phyloP scores from a whole-genome alignment of 2,888 invertebrate species.

The Epinotia nisella region DNA sequence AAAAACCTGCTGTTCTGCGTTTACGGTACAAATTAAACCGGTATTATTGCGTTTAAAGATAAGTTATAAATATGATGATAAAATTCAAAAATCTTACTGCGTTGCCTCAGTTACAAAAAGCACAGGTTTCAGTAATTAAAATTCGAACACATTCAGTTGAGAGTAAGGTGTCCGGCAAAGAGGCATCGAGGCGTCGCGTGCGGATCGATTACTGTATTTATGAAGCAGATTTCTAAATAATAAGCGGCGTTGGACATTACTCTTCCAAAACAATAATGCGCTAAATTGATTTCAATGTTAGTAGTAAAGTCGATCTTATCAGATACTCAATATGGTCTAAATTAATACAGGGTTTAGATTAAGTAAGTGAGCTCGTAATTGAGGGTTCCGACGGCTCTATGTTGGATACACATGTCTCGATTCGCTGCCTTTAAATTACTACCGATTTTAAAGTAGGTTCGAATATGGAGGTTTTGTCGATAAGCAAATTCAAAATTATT shows the following conservation, averaged over 20 bases:
- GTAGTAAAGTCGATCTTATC: neutral
- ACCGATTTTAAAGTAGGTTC: neutral
- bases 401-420: slow-evolving; percentile 49
- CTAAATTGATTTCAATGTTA: neutral
- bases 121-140: neutral
- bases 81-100: neutral
- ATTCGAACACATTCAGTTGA: slow-evolving; percentile 34
- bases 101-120: neutral
- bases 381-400: slow-evolving; percentile 65
- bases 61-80: neutral
- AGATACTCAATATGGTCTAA: neutral
- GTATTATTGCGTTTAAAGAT: too few species aligned
- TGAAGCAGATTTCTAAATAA: slow-evolving; percentile 75
- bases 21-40: too few species aligned
- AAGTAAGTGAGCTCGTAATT: slow-evolving; percentile 64
- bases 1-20: too few species aligned
- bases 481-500: neutral
- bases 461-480: neutral
- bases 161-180: slow-evolving; percentile 53
- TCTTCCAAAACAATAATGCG: neutral
- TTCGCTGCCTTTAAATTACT: slow-evolving; percentile 9
- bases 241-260: slow-evolving; percentile 58
- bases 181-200: slow-evolving; percentile 58
- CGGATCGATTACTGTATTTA: slow-evolving; percentile 75
- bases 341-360: neutral